Conservation (phyloP, 1,140 invertebrate species). For the Druon quercuslanigerum region DNA sequence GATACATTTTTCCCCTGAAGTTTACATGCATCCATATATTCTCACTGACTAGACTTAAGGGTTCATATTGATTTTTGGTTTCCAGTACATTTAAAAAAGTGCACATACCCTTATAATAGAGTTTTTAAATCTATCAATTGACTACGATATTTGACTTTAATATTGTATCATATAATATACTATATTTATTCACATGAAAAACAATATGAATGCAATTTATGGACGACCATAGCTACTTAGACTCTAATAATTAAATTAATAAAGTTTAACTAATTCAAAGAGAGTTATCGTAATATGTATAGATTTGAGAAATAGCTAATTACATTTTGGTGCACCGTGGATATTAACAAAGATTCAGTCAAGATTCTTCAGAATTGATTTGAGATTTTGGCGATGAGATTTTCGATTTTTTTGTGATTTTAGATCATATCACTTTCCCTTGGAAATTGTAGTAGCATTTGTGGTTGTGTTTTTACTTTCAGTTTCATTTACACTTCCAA, state of each 20-base stretch:
- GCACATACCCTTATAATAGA: background rate
- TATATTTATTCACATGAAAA: no score
- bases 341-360: background rate
- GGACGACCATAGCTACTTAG: background rate
- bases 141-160: constrained; percentile 18
- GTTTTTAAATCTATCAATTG: constrained; percentile 20
- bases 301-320: background rate
- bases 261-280: background rate
- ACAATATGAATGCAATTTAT: no score
- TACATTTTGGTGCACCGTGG: background rate
- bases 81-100: background rate
- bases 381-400: background rate
- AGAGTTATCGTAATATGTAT: background rate
- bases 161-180: background rate
- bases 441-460: constrained; percentile 36
- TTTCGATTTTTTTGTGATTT: constrained; percentile 21
- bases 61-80: background rate
- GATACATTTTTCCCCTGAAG: background rate
- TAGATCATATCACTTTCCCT: constrained; percentile 47
- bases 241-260: background rate
- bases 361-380: constrained; percentile 24
- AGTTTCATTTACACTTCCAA: constrained; percentile 42
- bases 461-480: constrained; percentile 44
- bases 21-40: background rate
- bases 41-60: constrained; percentile 5